Evolutionary conservation across 2,888 invertebrate genomes (phyloP).

Genomic region (Limnephilus lunatus): DNA sequence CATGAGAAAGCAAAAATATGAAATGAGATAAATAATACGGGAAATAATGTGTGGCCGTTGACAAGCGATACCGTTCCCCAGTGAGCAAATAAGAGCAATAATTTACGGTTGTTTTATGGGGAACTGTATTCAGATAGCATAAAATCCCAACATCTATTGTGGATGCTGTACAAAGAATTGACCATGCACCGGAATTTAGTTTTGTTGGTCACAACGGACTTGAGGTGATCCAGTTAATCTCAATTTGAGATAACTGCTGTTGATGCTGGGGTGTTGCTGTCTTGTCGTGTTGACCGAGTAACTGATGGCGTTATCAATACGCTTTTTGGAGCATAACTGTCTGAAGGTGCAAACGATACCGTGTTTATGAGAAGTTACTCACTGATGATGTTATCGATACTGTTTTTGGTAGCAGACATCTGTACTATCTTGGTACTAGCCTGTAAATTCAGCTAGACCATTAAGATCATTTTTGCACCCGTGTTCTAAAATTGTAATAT

Average conservation of each 20-base stretch:
- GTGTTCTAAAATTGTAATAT: no score
- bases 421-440: no score
- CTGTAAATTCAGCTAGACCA: no score
- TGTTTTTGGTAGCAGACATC: neutral
- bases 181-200: neutral
- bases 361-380: neutral
- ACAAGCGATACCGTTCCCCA: constrained; percentile 30
- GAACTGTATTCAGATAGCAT: constrained; percentile 9
- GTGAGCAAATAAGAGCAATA: constrained; percentile 6
- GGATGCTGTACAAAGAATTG: neutral
- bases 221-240: neutral
- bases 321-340: neutral
- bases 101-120: constrained; percentile 7
- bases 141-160: neutral
- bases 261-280: neutral
- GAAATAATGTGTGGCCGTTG: constrained; percentile 36
- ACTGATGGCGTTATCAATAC: neutral
- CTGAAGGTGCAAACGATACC: neutral
- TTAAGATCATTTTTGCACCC: no score
- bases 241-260: neutral
- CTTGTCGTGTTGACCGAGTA: neutral
- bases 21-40: constrained; percentile 38
- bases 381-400: neutral
- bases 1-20: constrained; percentile 19
- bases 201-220: neutral